phyloP scores from a whole-genome alignment of 2,113 vertebrate genomes.

The Trinectes maculatus region DNA sequence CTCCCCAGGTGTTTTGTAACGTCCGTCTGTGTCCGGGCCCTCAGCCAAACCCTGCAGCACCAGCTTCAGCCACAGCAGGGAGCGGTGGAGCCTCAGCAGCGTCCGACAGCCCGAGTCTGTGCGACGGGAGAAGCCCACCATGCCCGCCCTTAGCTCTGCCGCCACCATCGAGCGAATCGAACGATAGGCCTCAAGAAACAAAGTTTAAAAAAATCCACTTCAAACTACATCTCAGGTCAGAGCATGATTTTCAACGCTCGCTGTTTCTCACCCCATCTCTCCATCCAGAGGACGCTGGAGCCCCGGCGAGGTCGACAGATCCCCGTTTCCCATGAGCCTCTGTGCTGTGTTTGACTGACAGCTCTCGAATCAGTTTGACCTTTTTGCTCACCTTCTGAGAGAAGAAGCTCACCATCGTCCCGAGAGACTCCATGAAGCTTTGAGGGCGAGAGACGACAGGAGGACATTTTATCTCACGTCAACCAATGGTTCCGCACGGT shows the following conservation, averaged over 20 bases:
- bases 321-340: slow-evolving; percentile 38
- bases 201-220: fast-evolving
- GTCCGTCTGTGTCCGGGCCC: slow-evolving; percentile 35
- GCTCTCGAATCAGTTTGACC: slow-evolving; percentile 39
- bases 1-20: slow-evolving; percentile 54
- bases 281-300: slow-evolving; percentile 6
- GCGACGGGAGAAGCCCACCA: slow-evolving; percentile 48
- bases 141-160: slow-evolving; percentile 50
- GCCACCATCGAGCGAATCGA: slow-evolving; percentile 64
- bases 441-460: neutral
- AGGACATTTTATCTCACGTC: too few species aligned
- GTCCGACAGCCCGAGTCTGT: slow-evolving; percentile 68
- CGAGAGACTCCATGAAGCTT: slow-evolving; percentile 76
- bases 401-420: slow-evolving; percentile 70
- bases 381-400: slow-evolving; percentile 71
- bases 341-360: slow-evolving; percentile 37
- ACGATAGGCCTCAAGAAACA: slow-evolving; percentile 44
- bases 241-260: too few species aligned
- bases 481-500: too few species aligned
- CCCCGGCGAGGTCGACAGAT: neutral
- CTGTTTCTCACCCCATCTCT: slow-evolving; percentile 28
- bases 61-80: slow-evolving; percentile 68
- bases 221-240: neutral
- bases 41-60: slow-evolving; percentile 64
- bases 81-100: slow-evolving; percentile 68